Conservation (phyloP, 2,797 vertebrate species). For the Picus viridis region DNA sequence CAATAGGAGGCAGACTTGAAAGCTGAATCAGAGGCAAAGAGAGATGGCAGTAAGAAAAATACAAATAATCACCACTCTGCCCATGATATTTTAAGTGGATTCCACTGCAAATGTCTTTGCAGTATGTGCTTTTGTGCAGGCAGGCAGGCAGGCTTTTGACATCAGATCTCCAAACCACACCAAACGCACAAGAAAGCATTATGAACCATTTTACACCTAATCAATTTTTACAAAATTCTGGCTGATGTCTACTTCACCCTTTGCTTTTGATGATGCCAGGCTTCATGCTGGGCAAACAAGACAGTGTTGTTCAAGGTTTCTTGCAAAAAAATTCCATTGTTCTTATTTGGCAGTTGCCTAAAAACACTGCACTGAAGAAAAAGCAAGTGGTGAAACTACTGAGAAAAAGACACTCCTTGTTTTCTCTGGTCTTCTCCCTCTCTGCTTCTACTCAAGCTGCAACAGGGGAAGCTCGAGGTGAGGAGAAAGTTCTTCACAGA, state of each 20-base stretch:
- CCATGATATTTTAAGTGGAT: background rate
- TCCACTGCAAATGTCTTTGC: background rate
- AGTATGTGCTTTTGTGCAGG: background rate
- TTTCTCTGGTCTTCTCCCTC: background rate
- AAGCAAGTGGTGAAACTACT: background rate
- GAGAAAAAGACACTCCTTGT: background rate
- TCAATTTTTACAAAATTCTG: background rate
- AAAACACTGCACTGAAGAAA: background rate
- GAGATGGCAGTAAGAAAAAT: background rate
- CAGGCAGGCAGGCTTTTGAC: background rate
- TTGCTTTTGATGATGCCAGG: conserved; percentile 6
- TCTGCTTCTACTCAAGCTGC: too few species aligned
- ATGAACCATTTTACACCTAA: background rate
- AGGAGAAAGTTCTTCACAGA: too few species aligned
- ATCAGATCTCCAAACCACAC: background rate
- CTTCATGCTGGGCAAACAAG: background rate
- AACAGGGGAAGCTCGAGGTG: too few species aligned
- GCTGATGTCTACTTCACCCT: background rate
- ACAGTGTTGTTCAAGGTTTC: conserved; percentile 1
- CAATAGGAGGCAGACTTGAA: background rate
- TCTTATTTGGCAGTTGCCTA: background rate
- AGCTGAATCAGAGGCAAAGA: background rate
- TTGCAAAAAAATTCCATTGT: background rate
- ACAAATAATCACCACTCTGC: background rate
- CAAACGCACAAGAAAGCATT: background rate